Evolutionary conservation across 2,113 vertebrate genomes (phyloP), one percentile per base, ranked within the genome.

Genomic region (Malaclemys terrapin): DNA sequence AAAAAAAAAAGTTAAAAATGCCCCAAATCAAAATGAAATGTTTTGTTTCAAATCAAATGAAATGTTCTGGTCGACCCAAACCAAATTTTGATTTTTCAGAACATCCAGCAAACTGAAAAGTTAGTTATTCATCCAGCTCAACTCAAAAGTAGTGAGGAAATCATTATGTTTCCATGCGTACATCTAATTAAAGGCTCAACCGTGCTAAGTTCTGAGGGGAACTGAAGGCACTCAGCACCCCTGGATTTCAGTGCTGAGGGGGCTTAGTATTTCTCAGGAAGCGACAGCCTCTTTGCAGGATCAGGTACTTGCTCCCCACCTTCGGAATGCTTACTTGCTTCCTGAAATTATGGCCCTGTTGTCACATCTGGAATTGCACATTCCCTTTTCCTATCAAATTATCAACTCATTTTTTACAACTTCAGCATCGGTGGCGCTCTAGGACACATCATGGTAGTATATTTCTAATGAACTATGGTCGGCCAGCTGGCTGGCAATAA

Each of bases 351-450:
- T 78, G 1, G 54, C 56, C 85, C n/a, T 38, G 5, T 89, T 89
- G 38, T 69, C 75, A 49, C 20, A 45, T 72, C 22, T 80, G 38
- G 78, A 86, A 88, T 5, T 89, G 56, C 47, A 91, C 92, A 80
- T 84, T 24, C 11, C 90, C 84, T 92, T 80, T 88, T 85, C n/a
- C 54, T 92, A 91, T 95, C 56, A 88, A 90, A 92, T 84, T 35
- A 11, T 35, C 52, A 20, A 13, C 82, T 29, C 65, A 19, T 84
- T 94, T 82, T 62, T 80, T 59, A 6, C 50, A 31, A 13, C 56
- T 89, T 12, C 1, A 0, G 62, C 14, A 17, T 27, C 54, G 50
- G 20, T 91, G 38, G 19, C 90, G 1, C 35, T 80, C 17, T 29
- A 89, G 45, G 29, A 4, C n/a, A 69, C 27, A 94, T n/a, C 54